phyloP scores from a whole-genome alignment of 2,797 vertebrate species.

The Alectoris magna region DNA sequence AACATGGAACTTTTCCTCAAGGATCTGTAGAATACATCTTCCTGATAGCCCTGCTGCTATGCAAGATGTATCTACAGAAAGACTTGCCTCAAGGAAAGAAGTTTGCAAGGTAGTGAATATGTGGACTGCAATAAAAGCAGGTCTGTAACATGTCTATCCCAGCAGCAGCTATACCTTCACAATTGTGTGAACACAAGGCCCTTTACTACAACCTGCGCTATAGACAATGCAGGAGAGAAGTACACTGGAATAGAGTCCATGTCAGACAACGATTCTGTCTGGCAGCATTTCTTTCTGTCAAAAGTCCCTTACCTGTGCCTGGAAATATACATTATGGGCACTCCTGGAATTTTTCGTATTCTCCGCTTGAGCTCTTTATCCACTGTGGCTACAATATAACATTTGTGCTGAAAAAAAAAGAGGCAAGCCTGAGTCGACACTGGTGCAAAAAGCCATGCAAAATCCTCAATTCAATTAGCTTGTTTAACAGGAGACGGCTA shows the following conservation, averaged over 20 bases:
- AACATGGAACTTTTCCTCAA: neutral
- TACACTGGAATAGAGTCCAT: accelerated
- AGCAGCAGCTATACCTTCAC: neutral
- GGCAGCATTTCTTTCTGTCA: neutral
- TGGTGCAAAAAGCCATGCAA: neutral
- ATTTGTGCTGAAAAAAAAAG: conserved; percentile 89
- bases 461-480: neutral
- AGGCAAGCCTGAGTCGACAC: neutral
- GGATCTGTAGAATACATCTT: neutral
- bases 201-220: neutral
- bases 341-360: conserved; percentile 95
- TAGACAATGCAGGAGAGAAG: neutral
- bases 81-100: neutral
- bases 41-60: neutral
- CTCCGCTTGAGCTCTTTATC: conserved; percentile 96
- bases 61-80: neutral
- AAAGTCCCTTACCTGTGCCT: conserved; percentile 89
- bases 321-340: conserved; percentile 99
- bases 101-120: neutral
- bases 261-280: neutral
- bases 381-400: conserved; percentile 98
- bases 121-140: neutral
- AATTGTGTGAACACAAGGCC: neutral
- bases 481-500: neutral
- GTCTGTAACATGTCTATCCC: neutral